Evolutionary conservation across 2,888 invertebrate genomes (phyloP).

Genomic region (Hermaeophaga mercurialis): DNA sequence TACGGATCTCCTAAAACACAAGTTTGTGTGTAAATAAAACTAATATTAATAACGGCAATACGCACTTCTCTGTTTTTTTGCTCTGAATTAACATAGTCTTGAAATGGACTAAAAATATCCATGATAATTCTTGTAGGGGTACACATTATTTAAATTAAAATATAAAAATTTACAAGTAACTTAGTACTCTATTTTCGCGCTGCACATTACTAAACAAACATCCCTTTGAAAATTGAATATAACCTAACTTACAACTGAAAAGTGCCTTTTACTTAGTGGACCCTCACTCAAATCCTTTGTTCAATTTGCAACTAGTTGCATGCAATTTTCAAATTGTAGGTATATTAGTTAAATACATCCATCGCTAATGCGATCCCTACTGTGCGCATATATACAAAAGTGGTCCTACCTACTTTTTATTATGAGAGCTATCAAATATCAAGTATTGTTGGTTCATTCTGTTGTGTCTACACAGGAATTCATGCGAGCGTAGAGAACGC

Average conservation of each 20-base stretch:
- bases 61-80: slow-evolving; percentile 81
- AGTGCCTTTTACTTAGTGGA: not conserved
- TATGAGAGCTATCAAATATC: too few species aligned
- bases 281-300: too few species aligned
- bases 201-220: not conserved
- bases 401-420: too few species aligned
- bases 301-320: too few species aligned
- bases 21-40: slow-evolving; percentile 21
- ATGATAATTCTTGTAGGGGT: slow-evolving; percentile 55
- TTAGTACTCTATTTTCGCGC: not conserved
- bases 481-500: too few species aligned
- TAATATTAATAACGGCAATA: slow-evolving; percentile 24
- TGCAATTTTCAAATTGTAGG: too few species aligned
- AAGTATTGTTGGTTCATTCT: too few species aligned
- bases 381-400: too few species aligned
- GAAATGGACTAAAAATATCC: slow-evolving; percentile 75
- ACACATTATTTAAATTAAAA: slow-evolving; percentile 31
- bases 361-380: too few species aligned
- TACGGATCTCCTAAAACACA: slow-evolving; percentile 67
- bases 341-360: too few species aligned
- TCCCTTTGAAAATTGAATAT: not conserved
- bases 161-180: not conserved
- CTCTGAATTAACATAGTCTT: slow-evolving; percentile 76
- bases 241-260: not conserved
- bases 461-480: too few species aligned